Evolutionary conservation across 2,113 vertebrate genomes (phyloP).

Genomic region (Otus sunia): DNA sequence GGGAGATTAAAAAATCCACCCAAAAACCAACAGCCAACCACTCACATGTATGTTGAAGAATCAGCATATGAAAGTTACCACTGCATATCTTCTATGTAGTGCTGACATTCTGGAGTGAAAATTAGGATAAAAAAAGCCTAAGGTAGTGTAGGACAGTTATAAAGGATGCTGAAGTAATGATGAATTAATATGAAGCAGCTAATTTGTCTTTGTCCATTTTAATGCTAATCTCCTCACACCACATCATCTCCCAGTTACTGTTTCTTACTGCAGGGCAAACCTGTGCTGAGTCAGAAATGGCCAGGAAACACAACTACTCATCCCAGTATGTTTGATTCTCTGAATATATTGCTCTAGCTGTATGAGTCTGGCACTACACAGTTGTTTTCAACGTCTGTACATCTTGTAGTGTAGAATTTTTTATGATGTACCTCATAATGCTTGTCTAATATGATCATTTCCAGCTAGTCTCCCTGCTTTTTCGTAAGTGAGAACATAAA

Average conservation of each 20-base stretch:
- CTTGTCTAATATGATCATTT: neutral
- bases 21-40: rapidly evolving
- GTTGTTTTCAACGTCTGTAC: neutral
- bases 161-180: neutral
- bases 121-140: neutral
- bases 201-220: neutral
- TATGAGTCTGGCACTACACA: neutral
- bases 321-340: neutral
- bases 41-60: neutral
- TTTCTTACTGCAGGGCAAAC: neutral
- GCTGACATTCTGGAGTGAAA: neutral
- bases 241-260: neutral
- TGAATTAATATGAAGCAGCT: neutral
- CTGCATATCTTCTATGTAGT: neutral
- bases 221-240: neutral
- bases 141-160: neutral
- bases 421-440: neutral
- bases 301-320: neutral
- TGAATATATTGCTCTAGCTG: neutral
- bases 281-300: neutral
- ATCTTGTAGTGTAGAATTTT: neutral
- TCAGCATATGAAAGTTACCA: neutral
- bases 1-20: neutral
- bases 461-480: neutral
- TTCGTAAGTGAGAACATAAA: neutral